phyloP scores from a whole-genome alignment of 1,140 invertebrate genomes.

The Micrasema minimum region DNA sequence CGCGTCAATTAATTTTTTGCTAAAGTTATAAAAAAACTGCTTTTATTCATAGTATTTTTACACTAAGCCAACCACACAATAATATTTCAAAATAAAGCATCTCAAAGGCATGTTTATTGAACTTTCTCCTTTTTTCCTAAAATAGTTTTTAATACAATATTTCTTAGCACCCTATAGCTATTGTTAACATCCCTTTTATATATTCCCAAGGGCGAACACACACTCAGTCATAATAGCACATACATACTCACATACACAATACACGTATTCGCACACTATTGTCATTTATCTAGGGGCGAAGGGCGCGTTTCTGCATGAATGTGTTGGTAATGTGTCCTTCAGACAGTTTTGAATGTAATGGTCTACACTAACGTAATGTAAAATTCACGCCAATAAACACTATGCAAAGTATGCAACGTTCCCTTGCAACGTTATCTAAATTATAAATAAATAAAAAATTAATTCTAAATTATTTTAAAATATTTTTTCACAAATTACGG shows the following conservation, averaged over 20 bases:
- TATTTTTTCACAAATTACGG: too few species aligned
- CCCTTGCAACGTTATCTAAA: too few species aligned
- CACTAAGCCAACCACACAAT: background rate
- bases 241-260: background rate
- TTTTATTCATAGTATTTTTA: background rate
- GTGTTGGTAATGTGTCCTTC: background rate
- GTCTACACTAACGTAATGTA: background rate
- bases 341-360: background rate
- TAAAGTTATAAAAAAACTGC: background rate
- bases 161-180: too few species aligned
- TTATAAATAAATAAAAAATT: too few species aligned
- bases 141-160: background rate
- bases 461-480: too few species aligned
- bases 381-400: background rate
- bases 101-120: background rate
- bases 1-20: background rate
- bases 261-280: too few species aligned
- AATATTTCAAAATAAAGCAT: background rate
- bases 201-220: constrained; percentile 1
- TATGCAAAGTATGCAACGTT: too few species aligned
- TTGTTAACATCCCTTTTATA: background rate
- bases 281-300: too few species aligned
- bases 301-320: background rate
- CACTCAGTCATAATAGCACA: background rate
- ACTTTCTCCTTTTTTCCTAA: background rate